Conservation (phyloP, 2,113 vertebrate species). For the Nematolebias whitei region DNA sequence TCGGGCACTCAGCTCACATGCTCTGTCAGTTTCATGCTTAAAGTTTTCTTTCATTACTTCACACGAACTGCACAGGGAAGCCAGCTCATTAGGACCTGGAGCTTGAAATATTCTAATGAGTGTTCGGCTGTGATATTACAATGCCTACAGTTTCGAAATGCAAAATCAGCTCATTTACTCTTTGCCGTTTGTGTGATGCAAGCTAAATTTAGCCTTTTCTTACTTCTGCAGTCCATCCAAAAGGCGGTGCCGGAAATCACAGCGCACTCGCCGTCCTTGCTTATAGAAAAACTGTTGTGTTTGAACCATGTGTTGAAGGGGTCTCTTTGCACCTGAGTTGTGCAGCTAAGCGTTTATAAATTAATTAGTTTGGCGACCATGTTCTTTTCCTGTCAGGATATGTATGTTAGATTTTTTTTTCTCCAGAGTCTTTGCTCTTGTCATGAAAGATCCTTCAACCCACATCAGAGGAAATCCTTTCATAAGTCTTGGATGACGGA, state of each 20-base stretch:
- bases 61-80: background rate
- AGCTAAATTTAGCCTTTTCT: conserved; percentile 35
- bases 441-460: conserved; percentile 52
- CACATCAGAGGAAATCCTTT: conserved; percentile 58
- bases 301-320: background rate
- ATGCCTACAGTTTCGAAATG: conserved; percentile 10
- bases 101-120: conserved; percentile 14
- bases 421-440: conserved; percentile 58
- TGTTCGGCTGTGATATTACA: background rate
- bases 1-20: conserved; percentile 40
- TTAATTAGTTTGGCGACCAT: no score
- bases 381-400: conserved; percentile 36
- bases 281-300: conserved; percentile 8
- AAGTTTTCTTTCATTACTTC: conserved; percentile 28
- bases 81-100: conserved; percentile 7
- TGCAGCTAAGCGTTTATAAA: conserved; percentile 24
- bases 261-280: background rate
- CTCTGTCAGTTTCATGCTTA: conserved; percentile 28
- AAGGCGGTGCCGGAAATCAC: conserved; percentile 8
- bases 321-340: conserved; percentile 14
- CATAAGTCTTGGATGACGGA: conserved; percentile 35
- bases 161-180: conserved; percentile 20
- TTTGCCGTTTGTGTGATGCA: conserved; percentile 13
- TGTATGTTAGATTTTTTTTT: conserved; percentile 35
- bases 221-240: background rate